Evolutionary conservation across 2,888 invertebrate species (phyloP), one percentile per base, ranked within the genome.

Genomic region (Caenorhabditis parvicauda): DNA sequence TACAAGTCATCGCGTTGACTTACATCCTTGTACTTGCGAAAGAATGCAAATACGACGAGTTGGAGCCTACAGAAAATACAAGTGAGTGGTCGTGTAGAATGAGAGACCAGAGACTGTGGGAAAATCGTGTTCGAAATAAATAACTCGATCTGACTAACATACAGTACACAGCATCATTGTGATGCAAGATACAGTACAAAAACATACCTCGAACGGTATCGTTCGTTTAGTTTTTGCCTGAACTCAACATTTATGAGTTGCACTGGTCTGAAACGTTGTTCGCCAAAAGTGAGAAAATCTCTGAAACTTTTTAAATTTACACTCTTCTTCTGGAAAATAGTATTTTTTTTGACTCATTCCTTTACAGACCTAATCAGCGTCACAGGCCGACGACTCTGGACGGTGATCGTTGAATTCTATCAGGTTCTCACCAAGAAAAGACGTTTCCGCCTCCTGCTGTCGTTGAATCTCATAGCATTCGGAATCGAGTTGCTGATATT

Each of bases 1-100:
- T 81, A 3, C 72, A 79, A 53, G 21, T 72, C 2, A 5, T 82
- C 3, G 74, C 77, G 3, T 61, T 82, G 19, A 9, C 81, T 6
- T 82, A 82, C 56, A 66, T 79, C 17, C 22, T 81, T 3, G 7
- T 75, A 1, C 67, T 67, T 28, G 69, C 72, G 4, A 65, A 62
- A n/a, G 71, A 67, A 21, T 45, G 45, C 2, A 46, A 55, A 27
- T 63, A 55, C 22, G 63, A 55, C 9, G 47, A 43, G 6, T 41
- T 42, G 1, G 14, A 41, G 19, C 52, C 49, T 0, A 53, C 58
- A 41, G 54, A 63, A 28, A 46, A 58, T 21, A 56, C 59, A 38
- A 53, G 59, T 58, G 27, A 50, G 56, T n/a, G 38, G 39, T 7
- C n/a, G 12, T 12, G 51, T 21, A 28, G 5, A 9, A 24, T 28